Conservation (phyloP, 2,797 vertebrate species). For the Xerus rutilus region DNA sequence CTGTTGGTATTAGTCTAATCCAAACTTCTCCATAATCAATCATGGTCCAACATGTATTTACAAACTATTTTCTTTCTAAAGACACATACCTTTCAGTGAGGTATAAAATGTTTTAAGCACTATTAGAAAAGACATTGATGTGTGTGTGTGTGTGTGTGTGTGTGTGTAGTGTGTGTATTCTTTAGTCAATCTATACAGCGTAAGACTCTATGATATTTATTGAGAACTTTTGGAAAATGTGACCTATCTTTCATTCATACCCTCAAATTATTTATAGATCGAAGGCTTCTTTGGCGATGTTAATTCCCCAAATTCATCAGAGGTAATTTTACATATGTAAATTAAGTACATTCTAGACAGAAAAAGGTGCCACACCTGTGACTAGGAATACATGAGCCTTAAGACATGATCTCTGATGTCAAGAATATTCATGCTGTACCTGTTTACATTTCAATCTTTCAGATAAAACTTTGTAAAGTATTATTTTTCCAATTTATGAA, state of each 20-base stretch:
- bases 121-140: background rate
- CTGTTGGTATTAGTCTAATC: conserved; percentile 8
- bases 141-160: too few relatives aligned
- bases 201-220: background rate
- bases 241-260: background rate
- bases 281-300: background rate
- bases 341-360: background rate
- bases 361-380: background rate
- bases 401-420: background rate
- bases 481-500: background rate
- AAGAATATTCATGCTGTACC: background rate
- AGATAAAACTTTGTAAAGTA: background rate
- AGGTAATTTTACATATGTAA: conserved; percentile 4
- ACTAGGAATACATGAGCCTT: background rate
- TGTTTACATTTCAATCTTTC: background rate
- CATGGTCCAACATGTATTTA: background rate
- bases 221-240: background rate
- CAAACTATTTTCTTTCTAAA: background rate
- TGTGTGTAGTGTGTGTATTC: background rate
- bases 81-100: background rate
- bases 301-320: background rate
- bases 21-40: background rate
- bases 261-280: background rate
- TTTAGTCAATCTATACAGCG: background rate
- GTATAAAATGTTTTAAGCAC: background rate